Conservation (phyloP, 1,140 invertebrate genomes). For the Colletes latitarsis region DNA sequence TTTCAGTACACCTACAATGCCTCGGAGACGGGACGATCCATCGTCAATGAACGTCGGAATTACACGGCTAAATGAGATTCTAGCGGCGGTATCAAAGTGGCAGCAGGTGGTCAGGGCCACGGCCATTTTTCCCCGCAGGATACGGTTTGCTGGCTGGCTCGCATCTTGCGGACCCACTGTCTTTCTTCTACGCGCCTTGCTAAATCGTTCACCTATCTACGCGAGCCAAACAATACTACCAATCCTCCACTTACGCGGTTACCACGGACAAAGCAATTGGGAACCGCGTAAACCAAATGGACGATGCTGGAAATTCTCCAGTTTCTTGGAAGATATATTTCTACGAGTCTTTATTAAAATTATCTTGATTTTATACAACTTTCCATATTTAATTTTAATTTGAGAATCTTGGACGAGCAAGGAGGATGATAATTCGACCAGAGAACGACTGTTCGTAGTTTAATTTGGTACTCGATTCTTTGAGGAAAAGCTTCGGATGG, state of each 20-base stretch:
- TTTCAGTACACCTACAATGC: slow-evolving; percentile 67
- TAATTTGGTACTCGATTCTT: background rate
- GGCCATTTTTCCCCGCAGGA: slow-evolving; percentile 58
- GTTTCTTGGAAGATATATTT: too few species aligned
- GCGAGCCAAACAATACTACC: background rate
- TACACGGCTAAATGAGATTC: slow-evolving; percentile 78
- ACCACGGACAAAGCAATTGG: too few species aligned
- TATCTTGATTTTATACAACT: too few species aligned
- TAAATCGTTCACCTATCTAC: slow-evolving; percentile 18
- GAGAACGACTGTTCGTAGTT: background rate
- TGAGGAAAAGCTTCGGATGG: background rate
- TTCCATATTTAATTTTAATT: too few species aligned
- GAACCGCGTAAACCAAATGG: too few species aligned
- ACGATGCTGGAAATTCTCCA: too few species aligned
- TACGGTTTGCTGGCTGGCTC: slow-evolving; percentile 51
- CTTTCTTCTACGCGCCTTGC: slow-evolving; percentile 38
- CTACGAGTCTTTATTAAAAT: too few species aligned
- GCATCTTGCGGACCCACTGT: slow-evolving; percentile 39
- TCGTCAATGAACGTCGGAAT: slow-evolving; percentile 77
- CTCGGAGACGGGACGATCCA: slow-evolving; percentile 64
- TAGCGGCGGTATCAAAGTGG: slow-evolving; percentile 80
- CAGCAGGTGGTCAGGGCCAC: slow-evolving; percentile 79
- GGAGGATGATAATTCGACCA: background rate
- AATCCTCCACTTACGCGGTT: background rate
- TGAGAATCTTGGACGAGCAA: too few species aligned